Percentiles rank a stretch among this genome's conserved stretches.
phyloP scores from a whole-genome alignment of 2,888 invertebrate species.

The Lathronympha strigana region DNA sequence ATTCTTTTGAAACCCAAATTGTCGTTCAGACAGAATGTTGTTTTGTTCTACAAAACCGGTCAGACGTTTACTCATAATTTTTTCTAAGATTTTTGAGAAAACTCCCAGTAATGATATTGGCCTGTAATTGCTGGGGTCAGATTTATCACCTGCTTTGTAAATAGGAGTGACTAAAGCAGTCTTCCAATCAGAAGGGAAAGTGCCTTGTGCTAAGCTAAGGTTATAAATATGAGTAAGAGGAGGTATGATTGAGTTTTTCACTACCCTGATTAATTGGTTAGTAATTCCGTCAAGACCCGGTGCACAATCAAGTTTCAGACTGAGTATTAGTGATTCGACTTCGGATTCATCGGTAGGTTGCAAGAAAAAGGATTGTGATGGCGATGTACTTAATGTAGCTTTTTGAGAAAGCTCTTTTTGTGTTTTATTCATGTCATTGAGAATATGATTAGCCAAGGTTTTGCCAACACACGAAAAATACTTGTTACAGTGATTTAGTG shows the following conservation, averaged over 20 bases:
- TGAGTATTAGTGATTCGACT: slow-evolving; percentile 19
- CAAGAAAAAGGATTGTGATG: slow-evolving; percentile 18
- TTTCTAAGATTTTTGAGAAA: neutral
- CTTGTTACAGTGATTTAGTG: slow-evolving; percentile 5
- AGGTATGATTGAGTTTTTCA: slow-evolving; percentile 1
- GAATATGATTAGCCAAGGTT: slow-evolving; percentile 17
- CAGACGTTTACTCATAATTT: neutral
- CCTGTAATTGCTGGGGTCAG: neutral
- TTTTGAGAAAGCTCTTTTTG: neutral
- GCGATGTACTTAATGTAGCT: neutral
- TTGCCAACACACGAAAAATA: slow-evolving; percentile 28
- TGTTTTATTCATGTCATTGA: neutral
- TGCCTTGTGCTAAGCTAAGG: slow-evolving; percentile 11
- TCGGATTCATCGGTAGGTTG: slow-evolving; percentile 28
- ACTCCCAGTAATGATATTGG: neutral
- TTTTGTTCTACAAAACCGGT: neutral
- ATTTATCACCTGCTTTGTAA: slow-evolving; percentile 1
- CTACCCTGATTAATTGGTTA: slow-evolving; percentile 13
- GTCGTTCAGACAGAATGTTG: neutral
- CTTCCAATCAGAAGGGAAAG: neutral
- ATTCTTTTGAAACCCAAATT: neutral
- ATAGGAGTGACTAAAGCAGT: neutral
- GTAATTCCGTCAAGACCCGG: slow-evolving; percentile 31
- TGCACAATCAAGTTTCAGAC: slow-evolving; percentile 21
- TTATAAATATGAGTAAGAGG: slow-evolving; percentile 28